Percentiles rank a stretch among this genome's conserved stretches.
phyloP scores from a whole-genome alignment of 1,140 invertebrate species.

The Heliconius melpomene region DNA sequence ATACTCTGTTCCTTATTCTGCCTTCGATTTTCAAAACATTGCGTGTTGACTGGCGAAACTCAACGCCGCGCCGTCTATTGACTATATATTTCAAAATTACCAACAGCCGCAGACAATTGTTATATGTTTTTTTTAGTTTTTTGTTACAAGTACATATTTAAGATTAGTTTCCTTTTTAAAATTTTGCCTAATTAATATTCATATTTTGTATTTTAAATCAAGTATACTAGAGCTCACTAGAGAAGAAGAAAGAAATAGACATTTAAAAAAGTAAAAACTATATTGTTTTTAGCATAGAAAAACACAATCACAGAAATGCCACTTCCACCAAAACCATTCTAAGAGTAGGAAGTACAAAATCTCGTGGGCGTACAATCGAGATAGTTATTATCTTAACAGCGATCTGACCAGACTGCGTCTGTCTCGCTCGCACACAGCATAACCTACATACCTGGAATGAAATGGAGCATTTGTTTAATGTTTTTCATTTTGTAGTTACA shows the following conservation, averaged over 20 bases:
- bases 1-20: too few species aligned
- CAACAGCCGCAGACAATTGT: too few species aligned
- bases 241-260: neutral
- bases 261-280: neutral
- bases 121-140: too few species aligned
- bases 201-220: too few species aligned
- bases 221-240: too few species aligned
- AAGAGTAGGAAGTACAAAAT: constrained; percentile 54
- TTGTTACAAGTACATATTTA: too few species aligned
- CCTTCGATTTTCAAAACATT: too few species aligned
- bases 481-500: constrained; percentile 4
- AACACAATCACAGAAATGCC: constrained; percentile 2
- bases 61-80: too few species aligned
- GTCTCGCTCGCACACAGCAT: constrained; percentile 50
- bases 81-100: too few species aligned
- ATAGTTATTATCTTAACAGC: constrained; percentile 59
- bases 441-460: constrained; percentile 49
- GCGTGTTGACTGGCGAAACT: too few species aligned
- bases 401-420: constrained; percentile 50
- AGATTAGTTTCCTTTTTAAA: too few species aligned
- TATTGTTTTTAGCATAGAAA: neutral
- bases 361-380: constrained; percentile 58
- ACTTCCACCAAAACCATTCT: constrained; percentile 11
- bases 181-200: too few species aligned
- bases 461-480: constrained; percentile 38